A percentile compares a stretch with the other conserved stretches of the same genome.
Evolutionary conservation across 2,113 vertebrate species (phyloP).

Genomic region (Colossoma macropomum): DNA sequence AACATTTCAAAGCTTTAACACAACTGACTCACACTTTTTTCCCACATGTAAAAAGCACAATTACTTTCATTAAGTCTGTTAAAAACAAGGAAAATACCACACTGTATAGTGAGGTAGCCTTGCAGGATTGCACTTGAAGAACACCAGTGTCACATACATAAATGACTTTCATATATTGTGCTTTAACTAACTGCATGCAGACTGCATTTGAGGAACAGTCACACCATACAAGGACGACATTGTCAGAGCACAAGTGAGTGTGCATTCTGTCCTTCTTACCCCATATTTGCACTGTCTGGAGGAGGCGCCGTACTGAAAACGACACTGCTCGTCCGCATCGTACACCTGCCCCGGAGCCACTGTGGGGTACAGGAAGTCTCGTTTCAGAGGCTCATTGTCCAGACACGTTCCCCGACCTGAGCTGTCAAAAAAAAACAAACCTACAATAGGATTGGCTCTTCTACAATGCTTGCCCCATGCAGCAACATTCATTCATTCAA

Average conservation of each 20-base stretch:
- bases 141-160: background rate
- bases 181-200: background rate
- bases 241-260: slow-evolving; percentile 42
- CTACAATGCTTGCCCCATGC: slow-evolving; percentile 58
- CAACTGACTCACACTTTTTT: background rate
- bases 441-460: slow-evolving; percentile 80
- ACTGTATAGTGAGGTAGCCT: background rate
- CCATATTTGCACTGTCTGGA: slow-evolving; percentile 99
- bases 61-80: background rate
- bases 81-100: background rate
- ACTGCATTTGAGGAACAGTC: slow-evolving; percentile 1
- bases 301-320: slow-evolving; percentile 97
- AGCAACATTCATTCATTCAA: slow-evolving; percentile 15
- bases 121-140: background rate
- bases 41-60: background rate
- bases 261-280: slow-evolving; percentile 89
- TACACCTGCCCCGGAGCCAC: slow-evolving; percentile 99
- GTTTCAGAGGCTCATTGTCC: slow-evolving; percentile 99
- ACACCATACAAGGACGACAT: background rate
- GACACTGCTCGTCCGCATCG: slow-evolving; percentile 96
- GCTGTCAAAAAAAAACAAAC: slow-evolving; percentile 92
- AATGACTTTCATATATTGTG: background rate
- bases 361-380: slow-evolving; percentile 99
- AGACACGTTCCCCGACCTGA: slow-evolving; percentile 99
- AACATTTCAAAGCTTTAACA: background rate